Evolutionary conservation across 1,140 invertebrate genomes (phyloP).

Genomic region (Trichogramma pretiosum): DNA sequence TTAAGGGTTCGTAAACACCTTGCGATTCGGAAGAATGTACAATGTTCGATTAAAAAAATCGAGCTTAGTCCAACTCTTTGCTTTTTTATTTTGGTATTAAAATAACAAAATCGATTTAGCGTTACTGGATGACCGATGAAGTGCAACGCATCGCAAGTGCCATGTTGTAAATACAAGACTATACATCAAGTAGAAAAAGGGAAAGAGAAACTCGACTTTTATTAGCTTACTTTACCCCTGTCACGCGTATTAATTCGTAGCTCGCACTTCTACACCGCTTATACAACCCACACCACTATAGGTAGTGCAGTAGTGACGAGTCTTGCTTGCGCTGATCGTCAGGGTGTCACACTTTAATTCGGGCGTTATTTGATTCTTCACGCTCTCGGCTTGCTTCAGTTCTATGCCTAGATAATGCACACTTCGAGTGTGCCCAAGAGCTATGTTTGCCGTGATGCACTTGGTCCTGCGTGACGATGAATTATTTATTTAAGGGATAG

Average conservation of each 20-base stretch:
- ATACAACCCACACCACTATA: conserved; percentile 3
- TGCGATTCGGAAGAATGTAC: no score
- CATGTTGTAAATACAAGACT: no score
- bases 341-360: conserved; percentile 34
- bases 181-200: conserved; percentile 13
- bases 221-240: conserved; percentile 18
- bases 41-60: no score
- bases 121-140: no score
- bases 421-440: neutral
- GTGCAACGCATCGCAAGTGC: no score
- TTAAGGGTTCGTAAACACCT: no score
- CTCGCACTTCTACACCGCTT: neutral
- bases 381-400: conserved; percentile 19
- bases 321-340: conserved; percentile 5
- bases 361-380: conserved; percentile 39
- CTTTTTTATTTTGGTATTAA: no score
- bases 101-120: no score
- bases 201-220: no score
- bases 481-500: conserved; percentile 18
- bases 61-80: no score
- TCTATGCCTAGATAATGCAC: no score
- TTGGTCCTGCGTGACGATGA: neutral
- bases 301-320: neutral
- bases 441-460: neutral
- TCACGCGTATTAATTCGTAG: conserved; percentile 13